These are phyloP conservation scores for Calliscelio sp. DNA, from an alignment of 2,888 invertebrate species.

Conservation along the genomic window DNA sequence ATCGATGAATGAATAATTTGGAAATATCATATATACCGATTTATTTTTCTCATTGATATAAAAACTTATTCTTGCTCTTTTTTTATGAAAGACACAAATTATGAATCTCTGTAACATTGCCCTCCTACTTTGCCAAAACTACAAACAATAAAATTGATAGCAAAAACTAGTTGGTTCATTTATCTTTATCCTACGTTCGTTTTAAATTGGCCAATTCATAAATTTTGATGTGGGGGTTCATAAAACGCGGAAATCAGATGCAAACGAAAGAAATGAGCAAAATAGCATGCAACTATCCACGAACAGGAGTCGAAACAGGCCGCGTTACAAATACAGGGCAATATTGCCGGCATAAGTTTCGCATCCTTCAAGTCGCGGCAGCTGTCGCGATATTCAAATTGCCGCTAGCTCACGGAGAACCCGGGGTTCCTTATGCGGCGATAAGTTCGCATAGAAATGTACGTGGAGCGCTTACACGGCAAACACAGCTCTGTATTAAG, in stretches of 20 bases:
- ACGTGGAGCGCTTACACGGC: slow-evolving; percentile 14
- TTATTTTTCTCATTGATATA: too few relatives aligned
- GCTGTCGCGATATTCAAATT: slow-evolving; percentile 54
- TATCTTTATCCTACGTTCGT: too few relatives aligned
- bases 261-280: slow-evolving; percentile 9
- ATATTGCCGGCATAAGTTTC: slow-evolving; percentile 44
- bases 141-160: too few relatives aligned
- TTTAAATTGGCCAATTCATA: too few relatives aligned
- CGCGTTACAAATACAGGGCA: slow-evolving; percentile 43
- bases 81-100: too few relatives aligned
- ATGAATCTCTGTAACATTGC: too few relatives aligned
- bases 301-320: slow-evolving; percentile 23
- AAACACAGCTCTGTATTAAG: slow-evolving; percentile 33
- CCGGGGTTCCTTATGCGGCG: slow-evolving; percentile 21
- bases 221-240: too few relatives aligned
- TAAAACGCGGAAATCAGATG: background rate
- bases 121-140: too few relatives aligned
- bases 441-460: slow-evolving; percentile 30
- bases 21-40: too few relatives aligned
- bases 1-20: too few relatives aligned
- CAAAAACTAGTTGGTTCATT: too few relatives aligned
- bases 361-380: slow-evolving; percentile 38
- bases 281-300: background rate
- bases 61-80: too few relatives aligned
- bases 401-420: slow-evolving; percentile 26